Conservation (phyloP, 2,888 invertebrate genomes). For the Mythimna pallens region DNA sequence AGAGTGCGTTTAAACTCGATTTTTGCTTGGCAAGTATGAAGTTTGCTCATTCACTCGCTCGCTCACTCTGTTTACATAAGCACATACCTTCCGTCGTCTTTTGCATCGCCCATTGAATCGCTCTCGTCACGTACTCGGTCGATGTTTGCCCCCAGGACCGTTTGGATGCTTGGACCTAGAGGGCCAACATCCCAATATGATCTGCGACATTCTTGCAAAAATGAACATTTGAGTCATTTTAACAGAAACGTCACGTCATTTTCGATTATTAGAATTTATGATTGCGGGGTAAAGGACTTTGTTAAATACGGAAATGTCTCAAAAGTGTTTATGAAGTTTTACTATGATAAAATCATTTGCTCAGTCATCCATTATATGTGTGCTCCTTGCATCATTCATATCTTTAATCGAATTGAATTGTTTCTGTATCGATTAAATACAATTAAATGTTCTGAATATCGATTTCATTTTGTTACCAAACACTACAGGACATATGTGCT, state of each 20-base stretch:
- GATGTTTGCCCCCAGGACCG: slow-evolving; percentile 61
- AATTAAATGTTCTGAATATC: not conserved
- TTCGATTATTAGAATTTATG: slow-evolving; percentile 36
- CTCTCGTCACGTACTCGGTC: slow-evolving; percentile 58
- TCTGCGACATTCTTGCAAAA: slow-evolving; percentile 53
- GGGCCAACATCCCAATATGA: slow-evolving; percentile 62
- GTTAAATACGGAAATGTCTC: slow-evolving; percentile 26
- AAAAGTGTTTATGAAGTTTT: slow-evolving; percentile 29
- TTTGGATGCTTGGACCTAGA: slow-evolving; percentile 60
- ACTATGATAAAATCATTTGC: slow-evolving; percentile 19
- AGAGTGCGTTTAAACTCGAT: slow-evolving; percentile 11
- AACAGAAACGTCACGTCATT: slow-evolving; percentile 47
- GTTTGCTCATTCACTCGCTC: slow-evolving; percentile 26
- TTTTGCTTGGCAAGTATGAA: slow-evolving; percentile 18
- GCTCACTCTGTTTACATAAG: slow-evolving; percentile 42
- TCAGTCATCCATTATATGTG: slow-evolving; percentile 14
- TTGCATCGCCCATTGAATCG: slow-evolving; percentile 60
- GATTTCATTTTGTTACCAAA: not conserved
- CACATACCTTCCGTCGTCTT: slow-evolving; percentile 62
- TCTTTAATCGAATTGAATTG: not conserved
- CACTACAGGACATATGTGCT: slow-evolving; percentile 2
- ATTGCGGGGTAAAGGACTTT: slow-evolving; percentile 27
- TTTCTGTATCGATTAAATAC: not conserved
- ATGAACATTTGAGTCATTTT: slow-evolving; percentile 51
- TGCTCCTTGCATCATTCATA: not conserved